Evolutionary conservation across 2,888 invertebrate genomes (phyloP), one percentile per base, ranked within the genome.

Genomic region (Gari tellinella): DNA sequence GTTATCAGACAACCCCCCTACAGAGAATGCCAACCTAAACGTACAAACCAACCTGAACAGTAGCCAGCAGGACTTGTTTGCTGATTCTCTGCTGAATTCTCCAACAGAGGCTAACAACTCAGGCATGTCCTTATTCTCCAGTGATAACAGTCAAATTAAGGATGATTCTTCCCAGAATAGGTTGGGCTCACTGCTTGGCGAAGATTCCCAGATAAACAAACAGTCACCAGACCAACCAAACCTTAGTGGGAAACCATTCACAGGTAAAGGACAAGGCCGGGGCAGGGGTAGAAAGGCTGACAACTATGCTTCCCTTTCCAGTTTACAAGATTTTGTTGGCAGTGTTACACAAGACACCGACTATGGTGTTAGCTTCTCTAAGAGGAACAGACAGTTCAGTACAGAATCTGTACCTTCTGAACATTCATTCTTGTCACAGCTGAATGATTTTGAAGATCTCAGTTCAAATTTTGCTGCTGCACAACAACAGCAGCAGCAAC

Each of bases 11-110:
- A 53, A 67, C 14, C 48, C 26, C 55, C 38, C 45, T 12, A 19
- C 15, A 21, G 46, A 64, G 17, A 40, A 15, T 14, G 2, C 31
- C 3, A 45, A 19, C 17, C 1, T n/a, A 23, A 26, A 45, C 25
- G 12, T 46, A 17, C 53, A 51, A 17, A 21, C 14, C 31, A 62
- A 53, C 40, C 46, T 70, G 26, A 68, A 68, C 77, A 74, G 69
- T 31, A 84, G 83, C 72, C 83, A 80, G 41, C 72, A 82, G 31
- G 84, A 84, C 56, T 56, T 84, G 49, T 84, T 84, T 60, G 67
- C 72, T 23, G 77, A 74, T 48, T 61, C 70, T n/a, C 57, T 63
- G 26, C 53, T 65, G 14, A 19, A 43, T 43, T 43, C 19, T 43
- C 19, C 43, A 43, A 43, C n/a, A 19, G n/a, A 43, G 43, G 19